Conservation (phyloP, 2,888 invertebrate species). For the Tiliacea citrago region DNA sequence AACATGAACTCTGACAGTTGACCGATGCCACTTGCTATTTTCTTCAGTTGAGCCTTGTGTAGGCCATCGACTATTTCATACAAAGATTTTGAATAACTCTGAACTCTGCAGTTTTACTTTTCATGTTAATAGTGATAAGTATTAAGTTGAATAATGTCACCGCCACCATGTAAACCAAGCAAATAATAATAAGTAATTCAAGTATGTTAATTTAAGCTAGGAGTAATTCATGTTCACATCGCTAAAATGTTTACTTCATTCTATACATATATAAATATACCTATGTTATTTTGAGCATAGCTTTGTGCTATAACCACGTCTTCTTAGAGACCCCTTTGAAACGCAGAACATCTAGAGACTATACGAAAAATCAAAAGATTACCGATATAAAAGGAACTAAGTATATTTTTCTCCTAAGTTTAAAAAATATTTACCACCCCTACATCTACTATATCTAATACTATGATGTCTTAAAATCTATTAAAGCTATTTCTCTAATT, state of each 20-base stretch:
- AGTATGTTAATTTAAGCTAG: no score
- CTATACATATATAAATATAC: slow-evolving; percentile 65
- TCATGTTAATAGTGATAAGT: background rate
- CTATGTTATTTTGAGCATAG: slow-evolving; percentile 81
- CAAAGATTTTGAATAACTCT: background rate
- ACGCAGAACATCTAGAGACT: slow-evolving; percentile 54
- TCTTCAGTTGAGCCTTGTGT: background rate
- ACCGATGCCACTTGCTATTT: background rate
- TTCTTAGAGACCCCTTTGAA: slow-evolving; percentile 42
- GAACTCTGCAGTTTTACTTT: background rate
- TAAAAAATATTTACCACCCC: slow-evolving; percentile 66
- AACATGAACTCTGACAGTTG: slow-evolving; percentile 50
- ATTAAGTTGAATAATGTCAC: background rate
- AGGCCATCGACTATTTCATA: background rate
- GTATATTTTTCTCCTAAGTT: slow-evolving; percentile 59
- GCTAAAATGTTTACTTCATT: slow-evolving; percentile 43
- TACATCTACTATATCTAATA: slow-evolving; percentile 67
- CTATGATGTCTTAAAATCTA: slow-evolving; percentile 78
- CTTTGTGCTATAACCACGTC: slow-evolving; percentile 70
- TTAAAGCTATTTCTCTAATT: slow-evolving; percentile 89
- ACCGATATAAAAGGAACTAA: slow-evolving; percentile 57
- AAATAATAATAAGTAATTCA: no score
- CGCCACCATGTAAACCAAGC: background rate
- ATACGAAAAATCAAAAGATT: slow-evolving; percentile 48
- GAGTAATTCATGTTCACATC: slow-evolving; percentile 58